These are phyloP conservation scores for Colius striatus DNA, from an alignment of 2,113 vertebrate genomes.

Conservation along the genomic window DNA sequence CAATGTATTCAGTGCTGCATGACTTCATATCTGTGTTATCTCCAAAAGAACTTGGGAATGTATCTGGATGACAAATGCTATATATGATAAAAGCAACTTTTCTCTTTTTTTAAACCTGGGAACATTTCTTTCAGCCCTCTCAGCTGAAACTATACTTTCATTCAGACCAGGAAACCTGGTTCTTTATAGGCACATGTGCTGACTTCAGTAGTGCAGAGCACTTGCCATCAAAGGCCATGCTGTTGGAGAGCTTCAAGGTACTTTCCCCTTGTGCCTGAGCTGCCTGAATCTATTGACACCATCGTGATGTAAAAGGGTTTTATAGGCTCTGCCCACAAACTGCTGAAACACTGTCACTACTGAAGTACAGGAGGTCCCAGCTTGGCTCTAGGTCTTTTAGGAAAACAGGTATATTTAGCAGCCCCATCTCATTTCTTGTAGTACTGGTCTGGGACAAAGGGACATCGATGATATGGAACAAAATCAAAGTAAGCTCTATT, in stretches of 20 bases:
- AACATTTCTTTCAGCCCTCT: background rate
- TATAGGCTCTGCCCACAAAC: background rate
- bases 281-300: background rate
- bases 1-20: background rate
- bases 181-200: background rate
- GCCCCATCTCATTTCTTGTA: background rate
- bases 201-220: background rate
- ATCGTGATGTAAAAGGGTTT: background rate
- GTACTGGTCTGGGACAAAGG: background rate
- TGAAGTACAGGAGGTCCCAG: background rate
- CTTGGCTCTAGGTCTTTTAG: background rate
- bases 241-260: background rate
- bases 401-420: background rate
- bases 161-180: background rate
- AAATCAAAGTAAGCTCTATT: slow-evolving; percentile 25
- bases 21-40: background rate
- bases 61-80: background rate
- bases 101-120: background rate
- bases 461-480: background rate
- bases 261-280: background rate
- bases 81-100: background rate
- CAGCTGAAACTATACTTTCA: background rate
- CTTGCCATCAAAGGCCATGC: background rate
- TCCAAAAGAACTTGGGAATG: background rate
- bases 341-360: background rate